A percentile compares a stretch with the other conserved stretches of the same genome.
These are phyloP conservation scores for Megaceryle alcyon DNA, from an alignment of 2,797 vertebrate genomes.

Conservation along the genomic window DNA sequence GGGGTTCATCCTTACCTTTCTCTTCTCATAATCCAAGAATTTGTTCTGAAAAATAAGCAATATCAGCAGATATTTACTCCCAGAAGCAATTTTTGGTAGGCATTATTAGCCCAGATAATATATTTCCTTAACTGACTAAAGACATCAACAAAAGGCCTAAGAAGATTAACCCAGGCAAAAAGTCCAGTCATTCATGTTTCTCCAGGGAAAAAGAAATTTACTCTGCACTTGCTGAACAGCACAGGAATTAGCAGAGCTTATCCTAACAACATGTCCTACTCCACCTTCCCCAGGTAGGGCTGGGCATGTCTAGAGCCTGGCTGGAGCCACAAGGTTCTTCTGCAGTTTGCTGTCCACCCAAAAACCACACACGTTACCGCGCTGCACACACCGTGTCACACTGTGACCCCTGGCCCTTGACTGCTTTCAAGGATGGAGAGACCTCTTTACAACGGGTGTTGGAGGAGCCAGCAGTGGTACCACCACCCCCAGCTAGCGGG, in stretches of 20 bases:
- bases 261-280: neutral
- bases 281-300: neutral
- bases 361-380: accelerated
- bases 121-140: neutral
- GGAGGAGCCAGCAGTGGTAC: neutral
- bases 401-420: neutral
- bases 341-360: neutral
- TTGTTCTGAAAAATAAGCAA: slow-evolving; percentile 83
- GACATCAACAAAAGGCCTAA: neutral
- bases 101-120: neutral
- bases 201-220: neutral
- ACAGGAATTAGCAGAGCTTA: neutral
- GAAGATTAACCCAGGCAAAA: neutral
- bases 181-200: neutral
- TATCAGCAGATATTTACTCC: neutral
- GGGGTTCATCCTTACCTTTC: slow-evolving; percentile 83
- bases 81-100: neutral
- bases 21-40: slow-evolving; percentile 93
- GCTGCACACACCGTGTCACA: neutral
- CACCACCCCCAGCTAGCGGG: neutral
- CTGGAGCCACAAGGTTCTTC: neutral
- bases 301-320: neutral
- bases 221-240: neutral
- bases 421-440: neutral
- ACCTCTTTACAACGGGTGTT: no score